phyloP scores from a whole-genome alignment of 2,888 invertebrate genomes.

The Tyria jacobaeae region DNA sequence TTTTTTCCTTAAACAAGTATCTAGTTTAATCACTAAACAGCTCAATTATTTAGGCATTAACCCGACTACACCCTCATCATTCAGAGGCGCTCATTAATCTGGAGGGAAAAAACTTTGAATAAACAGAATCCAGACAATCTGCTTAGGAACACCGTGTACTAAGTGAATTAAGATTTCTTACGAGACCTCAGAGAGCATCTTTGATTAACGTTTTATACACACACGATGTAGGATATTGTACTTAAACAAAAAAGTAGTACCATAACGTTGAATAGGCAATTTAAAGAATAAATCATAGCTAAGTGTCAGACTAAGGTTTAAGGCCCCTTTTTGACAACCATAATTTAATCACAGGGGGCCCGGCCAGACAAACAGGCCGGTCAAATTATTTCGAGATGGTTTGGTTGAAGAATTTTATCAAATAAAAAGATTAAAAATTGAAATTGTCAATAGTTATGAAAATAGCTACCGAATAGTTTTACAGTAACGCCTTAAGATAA shows the following conservation, averaged over 20 bases:
- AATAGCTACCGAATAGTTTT: neutral
- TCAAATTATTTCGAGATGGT: too few species aligned
- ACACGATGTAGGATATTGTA: neutral
- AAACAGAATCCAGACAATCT: conserved; percentile 33
- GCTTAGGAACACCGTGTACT: conserved; percentile 21
- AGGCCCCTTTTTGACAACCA: too few species aligned
- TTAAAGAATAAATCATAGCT: too few species aligned
- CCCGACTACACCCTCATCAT: conserved; percentile 37
- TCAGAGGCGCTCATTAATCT: conserved; percentile 42
- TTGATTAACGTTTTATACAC: neutral
- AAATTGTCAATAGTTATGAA: neutral
- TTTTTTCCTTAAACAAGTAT: conserved; percentile 23
- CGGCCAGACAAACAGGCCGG: too few species aligned
- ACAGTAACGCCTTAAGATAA: neutral
- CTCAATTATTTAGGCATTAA: conserved; percentile 40
- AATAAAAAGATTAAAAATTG: too few species aligned
- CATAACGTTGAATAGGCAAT: too few species aligned
- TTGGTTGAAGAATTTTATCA: too few species aligned
- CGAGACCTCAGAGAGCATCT: neutral
- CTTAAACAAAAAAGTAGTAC: neutral
- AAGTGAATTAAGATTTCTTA: neutral
- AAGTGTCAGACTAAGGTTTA: too few species aligned
- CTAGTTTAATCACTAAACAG: conserved; percentile 32
- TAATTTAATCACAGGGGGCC: too few species aligned
- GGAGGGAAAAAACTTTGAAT: conserved; percentile 41